Base-by-base conservation (phyloP, 2,113 vertebrate genomes). In the Agelaius tricolor region DNA sequence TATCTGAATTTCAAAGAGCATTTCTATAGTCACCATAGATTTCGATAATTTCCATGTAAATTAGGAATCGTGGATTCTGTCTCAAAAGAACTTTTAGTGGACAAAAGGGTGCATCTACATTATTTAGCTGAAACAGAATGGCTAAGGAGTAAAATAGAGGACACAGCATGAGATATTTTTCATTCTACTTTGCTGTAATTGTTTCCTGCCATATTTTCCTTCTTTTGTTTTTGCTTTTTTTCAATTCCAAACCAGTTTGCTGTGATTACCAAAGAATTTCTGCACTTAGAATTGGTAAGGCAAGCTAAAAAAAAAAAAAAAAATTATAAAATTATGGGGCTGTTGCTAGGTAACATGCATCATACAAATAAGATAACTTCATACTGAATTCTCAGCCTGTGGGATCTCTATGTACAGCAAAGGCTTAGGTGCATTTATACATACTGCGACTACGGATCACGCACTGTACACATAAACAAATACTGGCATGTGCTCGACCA, bases 401-500 rank as follows among this genome's bases (percentile, higher is more conserved):
- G 72, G 73, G 77, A 55, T 57, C 73, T 28, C 47, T 47, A 41
- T 62, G 57, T 84, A 67, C 84, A 91, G 81, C 66, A 93, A 95
- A 96, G 73, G 65, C 65, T 91, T 47, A 65, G 39, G 37, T 90
- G 93, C 76, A 88, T 88, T 95, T 89, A 59, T 78, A 86, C 52
- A 68, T 73, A 58, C 81, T 54, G 78, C 4, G 1, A 88, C 92
- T 90, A 90, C 5, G 1, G 31, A 90, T 79, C 90, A 95, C 67
- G 13, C 17, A 84, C 69, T 90, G 55, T 80, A 91, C 72, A 92
- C 63, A 80, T 2, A 58, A 89, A 93, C 65, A 89, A 59, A 94
- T 43, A 92, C 49, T 63, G 49, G 35, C 61, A 96, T 97, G 95
- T 96, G 96, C 96, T 97, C 84, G 90, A 95, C 93, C 94, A 96